A percentile compares a stretch with the other conserved stretches of the same genome.
phyloP scores from a whole-genome alignment of 2,888 invertebrate species.

The Ormyrus thymus region DNA sequence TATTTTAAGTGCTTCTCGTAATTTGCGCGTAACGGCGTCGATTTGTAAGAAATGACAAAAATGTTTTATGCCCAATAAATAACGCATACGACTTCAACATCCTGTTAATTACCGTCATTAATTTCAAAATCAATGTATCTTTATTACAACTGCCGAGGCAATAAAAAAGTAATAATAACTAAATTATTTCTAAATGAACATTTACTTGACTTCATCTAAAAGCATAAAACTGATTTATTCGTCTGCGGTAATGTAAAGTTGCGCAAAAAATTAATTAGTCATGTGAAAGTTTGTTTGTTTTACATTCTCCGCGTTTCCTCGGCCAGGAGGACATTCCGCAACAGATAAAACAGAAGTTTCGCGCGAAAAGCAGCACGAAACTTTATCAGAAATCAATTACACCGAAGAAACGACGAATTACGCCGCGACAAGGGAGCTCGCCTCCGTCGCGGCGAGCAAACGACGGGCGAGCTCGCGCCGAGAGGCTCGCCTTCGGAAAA shows the following conservation, averaged over 20 bases:
- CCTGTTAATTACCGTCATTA: slow-evolving; percentile 29
- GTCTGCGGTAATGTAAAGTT: background rate
- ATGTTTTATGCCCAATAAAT: slow-evolving; percentile 33
- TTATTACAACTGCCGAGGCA: slow-evolving; percentile 12
- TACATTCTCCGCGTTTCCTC: background rate
- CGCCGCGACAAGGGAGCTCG: too few species aligned
- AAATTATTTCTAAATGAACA: slow-evolving; percentile 26
- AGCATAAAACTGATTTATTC: slow-evolving; percentile 9
- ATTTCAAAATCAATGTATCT: slow-evolving; percentile 36
- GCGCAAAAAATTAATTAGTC: too few species aligned
- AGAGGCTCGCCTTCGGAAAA: too few species aligned
- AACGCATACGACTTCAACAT: slow-evolving; percentile 19
- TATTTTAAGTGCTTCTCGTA: too few species aligned
- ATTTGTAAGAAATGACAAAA: slow-evolving; percentile 29
- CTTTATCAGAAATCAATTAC: too few species aligned
- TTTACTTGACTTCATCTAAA: background rate
- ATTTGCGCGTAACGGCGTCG: background rate
- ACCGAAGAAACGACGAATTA: too few species aligned
- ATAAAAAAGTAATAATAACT: slow-evolving; percentile 39
- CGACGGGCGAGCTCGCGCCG: too few species aligned
- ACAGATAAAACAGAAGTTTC: too few species aligned
- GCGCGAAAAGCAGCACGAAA: too few species aligned
- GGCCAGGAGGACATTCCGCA: too few species aligned
- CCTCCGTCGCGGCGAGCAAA: too few species aligned
- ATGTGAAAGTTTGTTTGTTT: background rate